phyloP scores from a whole-genome alignment of 2,888 invertebrate species.

The Acronicta aceris region DNA sequence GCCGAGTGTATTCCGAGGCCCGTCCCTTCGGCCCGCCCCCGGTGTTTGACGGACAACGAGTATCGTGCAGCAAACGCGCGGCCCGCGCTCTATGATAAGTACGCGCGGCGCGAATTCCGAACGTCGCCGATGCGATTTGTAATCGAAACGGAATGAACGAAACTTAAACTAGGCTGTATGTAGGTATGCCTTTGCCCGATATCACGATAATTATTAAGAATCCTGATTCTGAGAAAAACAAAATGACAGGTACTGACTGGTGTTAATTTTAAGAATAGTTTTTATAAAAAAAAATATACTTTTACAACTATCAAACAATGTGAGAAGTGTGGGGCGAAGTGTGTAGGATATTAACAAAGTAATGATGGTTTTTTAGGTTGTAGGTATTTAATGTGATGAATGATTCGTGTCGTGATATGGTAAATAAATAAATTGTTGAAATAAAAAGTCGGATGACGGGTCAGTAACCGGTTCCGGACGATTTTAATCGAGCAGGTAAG shows the following conservation, averaged over 20 bases:
- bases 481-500: conserved; percentile 84
- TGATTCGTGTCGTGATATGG: conserved; percentile 73
- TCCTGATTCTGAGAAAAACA: conserved; percentile 28
- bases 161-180: conserved; percentile 56
- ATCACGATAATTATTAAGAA: conserved; percentile 29
- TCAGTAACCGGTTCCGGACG: conserved; percentile 76
- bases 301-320: conserved; percentile 41
- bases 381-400: conserved; percentile 68
- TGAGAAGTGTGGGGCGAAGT: conserved; percentile 47
- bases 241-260: conserved; percentile 32
- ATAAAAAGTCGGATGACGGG: conserved; percentile 78
- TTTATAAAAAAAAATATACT: too few relatives aligned
- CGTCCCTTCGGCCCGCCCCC: conserved; percentile 75
- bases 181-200: conserved; percentile 58
- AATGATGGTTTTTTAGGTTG: conserved; percentile 48
- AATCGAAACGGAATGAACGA: conserved; percentile 67
- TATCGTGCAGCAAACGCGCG: conserved; percentile 76
- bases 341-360: conserved; percentile 21
- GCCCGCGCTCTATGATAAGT: conserved; percentile 74
- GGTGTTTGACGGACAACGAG: conserved; percentile 70
- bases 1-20: conserved; percentile 72
- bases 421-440: conserved; percentile 79
- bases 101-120: conserved; percentile 77
- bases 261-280: too few relatives aligned
- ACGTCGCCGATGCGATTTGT: conserved; percentile 64